Base-by-base conservation (phyloP, 2,888 invertebrate species). In the Pristionchus japonicus region DNA sequence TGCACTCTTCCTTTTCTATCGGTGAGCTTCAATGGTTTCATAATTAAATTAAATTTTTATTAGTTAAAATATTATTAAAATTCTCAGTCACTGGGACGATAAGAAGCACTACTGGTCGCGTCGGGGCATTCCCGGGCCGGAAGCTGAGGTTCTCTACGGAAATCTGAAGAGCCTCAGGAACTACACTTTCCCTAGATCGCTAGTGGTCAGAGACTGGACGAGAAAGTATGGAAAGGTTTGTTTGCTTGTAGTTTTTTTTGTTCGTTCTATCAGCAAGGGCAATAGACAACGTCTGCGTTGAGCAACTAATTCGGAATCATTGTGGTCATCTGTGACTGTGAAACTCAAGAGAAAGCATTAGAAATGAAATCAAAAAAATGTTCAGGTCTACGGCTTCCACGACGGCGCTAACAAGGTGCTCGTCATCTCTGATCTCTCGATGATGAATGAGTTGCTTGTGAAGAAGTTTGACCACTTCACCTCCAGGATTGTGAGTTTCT, bases 401-500 rank as follows among this genome's bases (percentile, higher is more conserved):
- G 91, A 92, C 82, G 93, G 93, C 9, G 49, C 89, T 43, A 49
- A 74, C 43, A 91, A 91, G 52, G 64, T 95, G 0, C 89, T 95
- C 13, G 95, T 95, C 0, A 94, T 95, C 2, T 94, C 95, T 61
- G 95, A 95, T 90, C 91, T 94, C 17, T 94, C 94, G 17, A 89
- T 95, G 77, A 89, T 95, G 23, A 93, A 95, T 52, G 95, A 95
- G 88, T 92, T 95, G 9, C 94, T 95, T 88, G 91, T 95, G 49
- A 95, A 95, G 90, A 94, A 95, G 89, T 95, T 95, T 89, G 94
- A 94, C 84, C 91, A 93, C 64, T 95, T 95, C 91, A 94, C 95
- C 88, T 94, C 94, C 0, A 90, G 95, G 92, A 95, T 95, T 93
- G 95, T 95, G 40, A 61, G 88, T 57, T 83, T 17, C 82, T 15